Conservation (phyloP, 92 coral and sea anemone genomes). For the Epizoanthus scotinus region DNA sequence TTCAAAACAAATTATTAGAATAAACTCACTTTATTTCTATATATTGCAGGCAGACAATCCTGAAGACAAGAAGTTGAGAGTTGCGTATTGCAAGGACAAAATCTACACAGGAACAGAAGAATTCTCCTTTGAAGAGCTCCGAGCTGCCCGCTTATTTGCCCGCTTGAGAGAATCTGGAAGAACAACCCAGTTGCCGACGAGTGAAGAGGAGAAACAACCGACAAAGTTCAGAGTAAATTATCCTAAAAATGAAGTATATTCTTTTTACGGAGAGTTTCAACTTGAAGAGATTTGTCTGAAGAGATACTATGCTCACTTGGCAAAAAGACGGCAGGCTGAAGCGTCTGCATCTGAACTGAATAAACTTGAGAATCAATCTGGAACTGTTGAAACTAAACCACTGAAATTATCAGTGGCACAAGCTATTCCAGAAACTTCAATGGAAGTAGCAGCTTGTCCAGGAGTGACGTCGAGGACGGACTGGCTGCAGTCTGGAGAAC, state of each 20-base stretch:
- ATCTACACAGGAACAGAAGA: conserved; percentile 92
- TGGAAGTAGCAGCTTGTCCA: conserved; percentile 2
- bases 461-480: neutral
- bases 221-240: conserved; percentile 66
- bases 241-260: conserved; percentile 86
- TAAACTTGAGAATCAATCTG: neutral
- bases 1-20: no score
- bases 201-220: conserved; percentile 10
- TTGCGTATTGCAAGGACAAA: conserved; percentile 89
- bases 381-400: neutral
- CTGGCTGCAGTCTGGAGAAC: neutral
- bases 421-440: neutral
- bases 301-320: conserved; percentile 56
- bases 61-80: conserved; percentile 58
- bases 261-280: conserved; percentile 79
- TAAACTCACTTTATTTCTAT: neutral
- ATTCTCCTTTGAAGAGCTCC: conserved; percentile 87
- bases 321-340: conserved; percentile 18
- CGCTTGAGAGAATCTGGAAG: conserved; percentile 51
- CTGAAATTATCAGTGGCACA: neutral
- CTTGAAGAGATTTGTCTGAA: conserved; percentile 84
- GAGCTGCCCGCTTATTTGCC: conserved; percentile 78
- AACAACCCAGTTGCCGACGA: conserved; percentile 7
- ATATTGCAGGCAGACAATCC: conserved; percentile 48
- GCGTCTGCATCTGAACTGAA: neutral